These are phyloP conservation scores for Tympanuchus pallidicinctus DNA, from an alignment of 2,113 vertebrate species.

Conservation along the genomic window DNA sequence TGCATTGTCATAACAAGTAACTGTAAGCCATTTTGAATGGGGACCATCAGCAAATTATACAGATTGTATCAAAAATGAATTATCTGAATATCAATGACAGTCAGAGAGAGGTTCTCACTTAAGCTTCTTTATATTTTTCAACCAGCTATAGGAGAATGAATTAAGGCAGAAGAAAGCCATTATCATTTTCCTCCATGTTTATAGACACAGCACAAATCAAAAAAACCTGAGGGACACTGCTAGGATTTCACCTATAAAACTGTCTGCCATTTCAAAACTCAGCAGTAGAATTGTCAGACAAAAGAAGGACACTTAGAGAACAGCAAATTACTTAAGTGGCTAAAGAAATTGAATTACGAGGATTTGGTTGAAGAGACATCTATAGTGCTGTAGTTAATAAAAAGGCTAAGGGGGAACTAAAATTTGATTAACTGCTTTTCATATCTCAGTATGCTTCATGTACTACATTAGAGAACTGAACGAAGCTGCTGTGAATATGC, in stretches of 20 bases:
- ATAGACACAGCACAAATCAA: constrained; percentile 9
- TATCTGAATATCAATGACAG: background rate
- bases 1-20: background rate
- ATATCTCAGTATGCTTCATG: background rate
- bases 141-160: background rate
- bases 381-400: constrained; percentile 24
- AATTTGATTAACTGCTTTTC: constrained; percentile 32
- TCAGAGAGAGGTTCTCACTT: background rate
- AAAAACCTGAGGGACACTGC: background rate
- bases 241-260: constrained; percentile 22
- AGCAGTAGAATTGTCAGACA: background rate
- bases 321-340: constrained; percentile 22
- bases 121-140: background rate
- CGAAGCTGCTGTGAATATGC: background rate
- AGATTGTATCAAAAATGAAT: background rate
- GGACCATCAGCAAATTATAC: background rate
- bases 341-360: constrained; percentile 32
- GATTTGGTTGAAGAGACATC: constrained; percentile 11
- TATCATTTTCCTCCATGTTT: constrained; percentile 1
- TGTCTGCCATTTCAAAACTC: constrained; percentile 18
- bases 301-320: constrained; percentile 28
- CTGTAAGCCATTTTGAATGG: background rate
- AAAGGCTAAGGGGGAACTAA: constrained; percentile 11
- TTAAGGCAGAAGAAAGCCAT: constrained; percentile 14
- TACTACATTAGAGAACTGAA: background rate